phyloP scores from a whole-genome alignment of 1,140 invertebrate species.

The Drosophila navojoa region DNA sequence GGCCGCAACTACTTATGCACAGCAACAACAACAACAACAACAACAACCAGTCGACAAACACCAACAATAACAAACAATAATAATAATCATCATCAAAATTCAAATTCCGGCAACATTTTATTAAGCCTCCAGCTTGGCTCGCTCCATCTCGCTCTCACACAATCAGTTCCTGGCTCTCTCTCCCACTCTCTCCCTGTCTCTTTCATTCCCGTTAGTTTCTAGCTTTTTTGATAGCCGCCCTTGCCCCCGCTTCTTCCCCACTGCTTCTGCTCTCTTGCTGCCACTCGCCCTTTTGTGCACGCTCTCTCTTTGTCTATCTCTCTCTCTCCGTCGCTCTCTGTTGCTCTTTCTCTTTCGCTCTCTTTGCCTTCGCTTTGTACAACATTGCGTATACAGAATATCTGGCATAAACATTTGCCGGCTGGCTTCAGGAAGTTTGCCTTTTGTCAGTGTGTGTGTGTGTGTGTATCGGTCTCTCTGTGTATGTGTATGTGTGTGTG shows the following conservation, averaged over 20 bases:
- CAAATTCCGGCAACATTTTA: slow-evolving; percentile 67
- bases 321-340: background rate
- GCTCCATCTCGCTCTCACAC: background rate
- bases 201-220: background rate
- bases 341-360: background rate
- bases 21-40: slow-evolving; percentile 20
- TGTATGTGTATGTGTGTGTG: slow-evolving; percentile 6
- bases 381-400: slow-evolving; percentile 53
- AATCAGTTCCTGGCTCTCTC: background rate
- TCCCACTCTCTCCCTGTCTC: background rate
- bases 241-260: background rate
- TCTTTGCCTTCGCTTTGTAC: background rate
- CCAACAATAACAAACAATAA: slow-evolving; percentile 17
- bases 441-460: slow-evolving; percentile 20
- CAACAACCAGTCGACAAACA: background rate
- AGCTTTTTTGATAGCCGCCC: background rate
- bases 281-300: background rate
- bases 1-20: slow-evolving; percentile 16
- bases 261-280: background rate
- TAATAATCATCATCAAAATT: slow-evolving; percentile 67
- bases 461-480: background rate
- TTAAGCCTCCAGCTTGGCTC: slow-evolving; percentile 18
- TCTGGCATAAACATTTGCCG: slow-evolving; percentile 43
- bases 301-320: background rate
- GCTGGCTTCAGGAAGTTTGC: slow-evolving; percentile 46